A percentile compares a stretch with the other conserved stretches of the same genome.
Evolutionary conservation across 2,113 vertebrate genomes (phyloP).

Genomic region (Synodontis membranacea): DNA sequence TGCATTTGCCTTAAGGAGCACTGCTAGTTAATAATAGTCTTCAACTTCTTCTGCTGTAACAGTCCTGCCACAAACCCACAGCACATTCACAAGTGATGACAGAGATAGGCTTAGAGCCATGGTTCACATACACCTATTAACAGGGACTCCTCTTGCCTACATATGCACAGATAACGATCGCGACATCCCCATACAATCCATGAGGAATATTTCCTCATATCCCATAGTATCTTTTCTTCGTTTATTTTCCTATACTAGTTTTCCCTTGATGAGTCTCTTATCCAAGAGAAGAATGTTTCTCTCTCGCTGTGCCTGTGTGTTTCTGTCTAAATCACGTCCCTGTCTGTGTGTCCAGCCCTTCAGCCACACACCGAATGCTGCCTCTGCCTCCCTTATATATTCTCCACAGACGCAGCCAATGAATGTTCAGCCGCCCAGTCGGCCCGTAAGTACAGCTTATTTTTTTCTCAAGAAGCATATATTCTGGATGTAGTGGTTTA

Average conservation of each 20-base stretch:
- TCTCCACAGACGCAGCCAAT: constrained; percentile 92
- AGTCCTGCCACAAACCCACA: not conserved
- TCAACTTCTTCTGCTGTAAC: not conserved
- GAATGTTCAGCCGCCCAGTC: constrained; percentile 92
- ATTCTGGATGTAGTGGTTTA: not conserved
- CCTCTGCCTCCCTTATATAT: constrained; percentile 87
- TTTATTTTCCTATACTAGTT: not conserved
- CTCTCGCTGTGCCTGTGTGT: not conserved
- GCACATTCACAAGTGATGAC: not conserved
- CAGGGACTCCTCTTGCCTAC: not conserved
- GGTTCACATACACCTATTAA: not conserved
- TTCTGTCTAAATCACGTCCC: constrained; percentile 21
- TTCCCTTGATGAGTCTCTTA: not conserved
- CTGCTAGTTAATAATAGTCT: not conserved
- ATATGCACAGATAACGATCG: not conserved
- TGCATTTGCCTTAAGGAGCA: too few relatives aligned
- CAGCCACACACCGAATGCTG: constrained; percentile 93
- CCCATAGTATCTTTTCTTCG: not conserved
- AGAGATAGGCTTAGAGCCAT: not conserved
- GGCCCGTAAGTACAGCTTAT: constrained; percentile 82
- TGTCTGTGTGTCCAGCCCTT: constrained; percentile 77
- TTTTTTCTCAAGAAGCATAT: not conserved
- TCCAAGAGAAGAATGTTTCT: not conserved
- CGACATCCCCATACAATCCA: not conserved
- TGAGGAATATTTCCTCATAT: not conserved